phyloP scores from a whole-genome alignment of 2,797 vertebrate species.

The Dendrocincla fuliginosa region DNA sequence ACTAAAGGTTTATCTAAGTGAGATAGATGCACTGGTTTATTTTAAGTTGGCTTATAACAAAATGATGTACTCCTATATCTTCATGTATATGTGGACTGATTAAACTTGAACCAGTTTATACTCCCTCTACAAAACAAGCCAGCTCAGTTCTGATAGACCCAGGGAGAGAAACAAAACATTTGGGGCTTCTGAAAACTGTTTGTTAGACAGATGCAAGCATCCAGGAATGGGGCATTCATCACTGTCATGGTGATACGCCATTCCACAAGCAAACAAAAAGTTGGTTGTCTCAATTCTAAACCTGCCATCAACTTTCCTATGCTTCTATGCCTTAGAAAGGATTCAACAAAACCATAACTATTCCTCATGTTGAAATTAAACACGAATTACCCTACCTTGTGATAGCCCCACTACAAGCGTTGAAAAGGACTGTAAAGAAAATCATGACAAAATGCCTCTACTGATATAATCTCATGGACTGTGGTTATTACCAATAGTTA shows the following conservation, averaged over 20 bases:
- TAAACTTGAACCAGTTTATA: not conserved
- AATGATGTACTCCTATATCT: not conserved
- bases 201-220: not conserved
- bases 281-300: not conserved
- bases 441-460: not conserved
- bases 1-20: not conserved
- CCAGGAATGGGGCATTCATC: rapidly evolving
- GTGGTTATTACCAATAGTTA: not conserved
- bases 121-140: not conserved
- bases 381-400: not conserved
- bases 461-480: not conserved
- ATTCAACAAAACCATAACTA: not conserved
- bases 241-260: not conserved
- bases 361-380: not conserved
- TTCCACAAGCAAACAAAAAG: not conserved
- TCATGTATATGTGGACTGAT: not conserved
- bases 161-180: not conserved
- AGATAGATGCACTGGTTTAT: not conserved
- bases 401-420: not conserved
- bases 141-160: not conserved
- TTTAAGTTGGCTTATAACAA: not conserved
- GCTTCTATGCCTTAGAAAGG: not conserved
- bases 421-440: not conserved
- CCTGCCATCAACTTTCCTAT: not conserved
- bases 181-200: not conserved